phyloP scores from a whole-genome alignment of 2,888 invertebrate genomes.

The Nephrotoma guestfalica region DNA sequence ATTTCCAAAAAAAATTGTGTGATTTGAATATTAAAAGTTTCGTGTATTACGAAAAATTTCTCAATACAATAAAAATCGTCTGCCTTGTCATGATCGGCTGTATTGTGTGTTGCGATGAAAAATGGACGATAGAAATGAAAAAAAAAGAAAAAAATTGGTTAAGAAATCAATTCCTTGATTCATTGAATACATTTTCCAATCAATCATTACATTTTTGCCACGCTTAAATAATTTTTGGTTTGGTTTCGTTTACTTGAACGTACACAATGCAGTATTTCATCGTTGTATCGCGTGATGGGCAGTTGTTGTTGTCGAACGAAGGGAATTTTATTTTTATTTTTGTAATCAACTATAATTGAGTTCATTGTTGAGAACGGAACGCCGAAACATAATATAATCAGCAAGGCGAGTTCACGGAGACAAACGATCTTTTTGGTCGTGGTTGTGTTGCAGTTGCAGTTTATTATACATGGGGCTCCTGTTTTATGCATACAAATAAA shows the following conservation, averaged over 20 bases:
- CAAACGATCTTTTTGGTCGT: background rate
- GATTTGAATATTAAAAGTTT: background rate
- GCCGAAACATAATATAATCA: background rate
- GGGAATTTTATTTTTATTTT: background rate
- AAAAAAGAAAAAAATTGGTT: background rate
- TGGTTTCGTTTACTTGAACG: background rate
- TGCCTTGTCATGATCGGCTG: background rate
- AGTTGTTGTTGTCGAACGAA: background rate
- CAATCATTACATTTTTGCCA: background rate
- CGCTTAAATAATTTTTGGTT: background rate
- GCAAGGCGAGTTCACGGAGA: background rate
- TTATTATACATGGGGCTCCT: background rate
- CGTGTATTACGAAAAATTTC: background rate
- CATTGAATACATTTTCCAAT: background rate
- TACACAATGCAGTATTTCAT: background rate
- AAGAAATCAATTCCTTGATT: background rate
- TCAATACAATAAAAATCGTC: background rate
- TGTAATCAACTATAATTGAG: background rate
- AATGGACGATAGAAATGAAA: background rate
- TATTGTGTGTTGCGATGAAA: background rate
- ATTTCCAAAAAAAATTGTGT: background rate
- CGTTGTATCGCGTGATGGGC: background rate
- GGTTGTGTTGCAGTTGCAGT: background rate
- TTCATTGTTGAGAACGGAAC: background rate
- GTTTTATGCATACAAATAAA: background rate